phyloP scores from a whole-genome alignment of 2,888 invertebrate genomes.

The Andrena minutula region DNA sequence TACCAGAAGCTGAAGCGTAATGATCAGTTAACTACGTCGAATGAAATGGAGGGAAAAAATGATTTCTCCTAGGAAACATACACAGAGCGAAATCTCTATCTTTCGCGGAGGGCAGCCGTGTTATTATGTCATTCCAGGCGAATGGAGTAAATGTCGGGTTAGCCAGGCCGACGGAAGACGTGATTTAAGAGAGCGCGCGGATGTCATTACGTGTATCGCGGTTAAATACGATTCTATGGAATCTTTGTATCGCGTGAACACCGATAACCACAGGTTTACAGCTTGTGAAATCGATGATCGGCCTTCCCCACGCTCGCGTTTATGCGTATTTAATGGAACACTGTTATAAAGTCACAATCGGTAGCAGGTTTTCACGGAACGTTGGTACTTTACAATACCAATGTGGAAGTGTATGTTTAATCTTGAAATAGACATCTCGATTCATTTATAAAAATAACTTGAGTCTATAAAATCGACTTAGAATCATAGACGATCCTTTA shows the following conservation, averaged over 20 bases:
- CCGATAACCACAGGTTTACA: constrained; percentile 60
- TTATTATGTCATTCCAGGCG: constrained; percentile 72
- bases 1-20: constrained; percentile 53
- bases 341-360: constrained; percentile 3
- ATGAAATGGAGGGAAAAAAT: constrained; percentile 22
- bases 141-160: constrained; percentile 58
- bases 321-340: constrained; percentile 21
- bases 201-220: constrained; percentile 69
- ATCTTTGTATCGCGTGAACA: constrained; percentile 53
- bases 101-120: constrained; percentile 53
- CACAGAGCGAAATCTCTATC: constrained; percentile 34
- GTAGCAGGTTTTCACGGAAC: neutral
- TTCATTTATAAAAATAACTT: neutral
- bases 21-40: constrained; percentile 58
- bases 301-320: constrained; percentile 30
- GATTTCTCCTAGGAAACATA: constrained; percentile 36
- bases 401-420: neutral
- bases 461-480: neutral
- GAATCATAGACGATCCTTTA: neutral
- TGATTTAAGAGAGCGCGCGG: constrained; percentile 61
- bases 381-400: neutral
- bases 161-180: constrained; percentile 61
- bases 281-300: constrained; percentile 60
- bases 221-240: constrained; percentile 51
- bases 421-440: neutral